Percentiles rank a stretch among this genome's conserved stretches.
These are phyloP conservation scores for Diloba caeruleocephala DNA, from an alignment of 2,888 invertebrate species.

Conservation along the genomic window DNA sequence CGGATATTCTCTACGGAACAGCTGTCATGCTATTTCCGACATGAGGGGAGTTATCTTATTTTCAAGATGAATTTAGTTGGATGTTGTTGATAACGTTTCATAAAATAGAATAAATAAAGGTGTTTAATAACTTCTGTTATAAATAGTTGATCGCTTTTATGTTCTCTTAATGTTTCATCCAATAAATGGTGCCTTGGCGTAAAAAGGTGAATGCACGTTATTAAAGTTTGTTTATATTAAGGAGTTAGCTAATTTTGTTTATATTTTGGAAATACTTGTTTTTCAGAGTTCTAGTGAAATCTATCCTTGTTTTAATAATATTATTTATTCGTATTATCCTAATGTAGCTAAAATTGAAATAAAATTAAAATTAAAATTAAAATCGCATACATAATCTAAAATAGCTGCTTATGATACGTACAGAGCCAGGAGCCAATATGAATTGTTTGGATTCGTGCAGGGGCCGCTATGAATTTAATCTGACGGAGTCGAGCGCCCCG, in stretches of 20 bases:
- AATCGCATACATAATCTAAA: constrained; percentile 9
- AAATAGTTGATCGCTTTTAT: constrained; percentile 20
- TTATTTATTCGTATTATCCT: not conserved
- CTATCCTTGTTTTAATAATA: not conserved
- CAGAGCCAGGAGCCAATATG: constrained; percentile 64
- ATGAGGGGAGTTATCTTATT: constrained; percentile 72
- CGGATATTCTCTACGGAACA: constrained; percentile 77
- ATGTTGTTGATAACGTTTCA: constrained; percentile 43
- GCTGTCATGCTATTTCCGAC: constrained; percentile 85
- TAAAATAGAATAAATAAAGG: constrained; percentile 27
- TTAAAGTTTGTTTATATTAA: constrained; percentile 6
- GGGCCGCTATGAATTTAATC: constrained; percentile 65
- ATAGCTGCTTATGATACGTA: constrained; percentile 26
- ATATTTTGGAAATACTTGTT: constrained; percentile 1
- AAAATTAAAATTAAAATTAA: constrained; percentile 9
- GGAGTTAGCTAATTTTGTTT: constrained; percentile 1
- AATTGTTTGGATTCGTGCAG: constrained; percentile 76
- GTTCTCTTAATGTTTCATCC: constrained; percentile 7
- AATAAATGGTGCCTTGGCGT: constrained; percentile 1
- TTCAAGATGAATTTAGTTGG: constrained; percentile 59
- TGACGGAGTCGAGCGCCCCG: constrained; percentile 71
- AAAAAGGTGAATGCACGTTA: constrained; percentile 16
- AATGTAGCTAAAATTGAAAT: not conserved
- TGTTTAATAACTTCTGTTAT: constrained; percentile 26
- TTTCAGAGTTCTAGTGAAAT: not conserved